These are phyloP conservation scores for Sterna hirundo DNA, from an alignment of 2,113 vertebrate species.

Conservation along the genomic window DNA sequence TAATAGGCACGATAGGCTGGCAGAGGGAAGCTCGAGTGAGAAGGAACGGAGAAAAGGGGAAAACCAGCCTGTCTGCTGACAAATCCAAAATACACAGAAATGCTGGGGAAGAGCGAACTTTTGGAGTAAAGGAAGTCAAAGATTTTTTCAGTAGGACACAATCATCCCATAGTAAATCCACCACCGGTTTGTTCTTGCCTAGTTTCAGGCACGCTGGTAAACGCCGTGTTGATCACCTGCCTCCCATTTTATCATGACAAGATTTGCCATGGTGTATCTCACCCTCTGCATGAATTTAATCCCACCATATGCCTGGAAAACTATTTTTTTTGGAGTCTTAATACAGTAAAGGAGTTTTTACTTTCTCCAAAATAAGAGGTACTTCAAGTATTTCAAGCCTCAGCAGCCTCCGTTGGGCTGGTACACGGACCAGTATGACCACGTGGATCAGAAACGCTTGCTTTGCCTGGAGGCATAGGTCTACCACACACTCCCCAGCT, in stretches of 20 bases:
- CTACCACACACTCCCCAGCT: not conserved
- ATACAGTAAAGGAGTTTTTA: not conserved
- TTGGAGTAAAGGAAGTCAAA: not conserved
- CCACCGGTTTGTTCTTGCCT: not conserved
- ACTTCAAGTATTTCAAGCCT: not conserved
- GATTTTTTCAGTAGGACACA: not conserved
- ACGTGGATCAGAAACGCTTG: not conserved
- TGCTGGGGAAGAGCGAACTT: not conserved
- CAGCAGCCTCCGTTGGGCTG: not conserved
- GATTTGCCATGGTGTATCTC: not conserved
- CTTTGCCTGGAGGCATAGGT: not conserved
- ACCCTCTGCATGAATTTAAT: not conserved
- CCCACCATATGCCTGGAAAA: not conserved
- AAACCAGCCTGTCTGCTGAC: not conserved
- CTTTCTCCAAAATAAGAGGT: not conserved
- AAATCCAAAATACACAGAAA: not conserved
- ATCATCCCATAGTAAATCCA: not conserved
- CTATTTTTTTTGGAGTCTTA: not conserved
- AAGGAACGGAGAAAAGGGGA: not conserved
- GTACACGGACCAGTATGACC: not conserved
- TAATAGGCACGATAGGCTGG: not conserved
- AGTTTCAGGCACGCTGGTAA: not conserved
- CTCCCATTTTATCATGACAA: not conserved
- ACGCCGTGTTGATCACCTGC: accelerated
- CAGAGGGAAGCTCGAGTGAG: accelerated